Percentiles rank a stretch among this genome's conserved stretches.
These are phyloP conservation scores for Polia nebulosa DNA, from an alignment of 2,888 invertebrate genomes.

Conservation along the genomic window DNA sequence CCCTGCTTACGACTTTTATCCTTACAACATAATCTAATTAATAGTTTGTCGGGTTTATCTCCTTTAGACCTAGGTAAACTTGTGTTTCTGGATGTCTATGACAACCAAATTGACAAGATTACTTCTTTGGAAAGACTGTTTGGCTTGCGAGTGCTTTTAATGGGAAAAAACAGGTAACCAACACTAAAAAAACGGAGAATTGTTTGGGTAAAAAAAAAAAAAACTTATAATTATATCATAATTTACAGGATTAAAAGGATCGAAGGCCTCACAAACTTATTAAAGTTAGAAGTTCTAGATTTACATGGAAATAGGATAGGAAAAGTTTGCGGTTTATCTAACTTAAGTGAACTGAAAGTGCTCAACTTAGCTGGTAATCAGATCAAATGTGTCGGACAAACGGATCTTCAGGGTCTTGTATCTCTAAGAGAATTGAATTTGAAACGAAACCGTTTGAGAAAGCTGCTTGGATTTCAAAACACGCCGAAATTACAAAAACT, in stretches of 20 bases:
- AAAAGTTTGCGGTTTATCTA: constrained; percentile 93
- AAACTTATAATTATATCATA: constrained; percentile 5
- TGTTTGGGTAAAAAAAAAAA: neutral
- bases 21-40: constrained; percentile 97
- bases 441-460: constrained; percentile 95
- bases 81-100: constrained; percentile 98
- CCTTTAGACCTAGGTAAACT: constrained; percentile 93
- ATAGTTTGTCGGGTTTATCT: constrained; percentile 92
- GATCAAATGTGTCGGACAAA: constrained; percentile 94
- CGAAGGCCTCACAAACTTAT: constrained; percentile 93
- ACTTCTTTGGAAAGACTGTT: constrained; percentile 94
- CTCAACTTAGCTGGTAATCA: constrained; percentile 98
- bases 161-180: constrained; percentile 96
- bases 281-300: constrained; percentile 97
- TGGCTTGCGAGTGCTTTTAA: constrained; percentile 95
- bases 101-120: constrained; percentile 98
- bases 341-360: constrained; percentile 95
- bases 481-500: constrained; percentile 94
- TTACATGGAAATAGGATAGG: constrained; percentile 97
- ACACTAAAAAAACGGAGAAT: neutral
- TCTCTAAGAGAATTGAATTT: constrained; percentile 97
- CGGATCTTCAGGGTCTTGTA: constrained; percentile 95
- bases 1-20: constrained; percentile 96
- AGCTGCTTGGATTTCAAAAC: constrained; percentile 95
- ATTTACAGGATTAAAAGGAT: constrained; percentile 94